These are phyloP conservation scores for Linnaemya vulpina DNA, from an alignment of 2,888 invertebrate genomes.

Conservation along the genomic window DNA sequence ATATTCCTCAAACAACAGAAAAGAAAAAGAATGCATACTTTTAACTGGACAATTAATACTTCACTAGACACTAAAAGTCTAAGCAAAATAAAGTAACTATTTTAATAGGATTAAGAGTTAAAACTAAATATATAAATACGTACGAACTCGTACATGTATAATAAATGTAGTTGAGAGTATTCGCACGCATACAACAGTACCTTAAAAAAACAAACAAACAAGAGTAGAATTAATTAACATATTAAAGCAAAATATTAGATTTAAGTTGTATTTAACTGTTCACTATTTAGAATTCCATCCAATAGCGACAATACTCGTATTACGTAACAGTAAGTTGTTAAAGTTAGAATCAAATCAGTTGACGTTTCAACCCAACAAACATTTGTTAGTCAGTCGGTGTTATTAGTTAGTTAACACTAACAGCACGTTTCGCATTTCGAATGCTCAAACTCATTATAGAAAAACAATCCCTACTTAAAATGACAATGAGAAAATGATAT, in stretches of 20 bases:
- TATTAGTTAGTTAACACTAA: not conserved
- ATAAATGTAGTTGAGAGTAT: not conserved
- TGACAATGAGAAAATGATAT: conserved; percentile 26
- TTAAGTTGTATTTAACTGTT: conserved; percentile 39
- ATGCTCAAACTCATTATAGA: conserved; percentile 1
- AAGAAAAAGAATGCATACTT: conserved; percentile 65
- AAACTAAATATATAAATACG: conserved; percentile 1
- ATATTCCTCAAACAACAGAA: not conserved
- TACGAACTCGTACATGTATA: not conserved
- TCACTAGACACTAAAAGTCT: not conserved
- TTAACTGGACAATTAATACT: conserved; percentile 19
- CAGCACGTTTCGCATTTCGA: not conserved
- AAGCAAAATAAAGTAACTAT: conserved; percentile 20
- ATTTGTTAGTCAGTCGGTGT: not conserved
- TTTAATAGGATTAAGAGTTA: conserved; percentile 24
- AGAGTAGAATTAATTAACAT: not conserved
- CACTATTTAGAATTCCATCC: conserved; percentile 60
- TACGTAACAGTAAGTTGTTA: conserved; percentile 40
- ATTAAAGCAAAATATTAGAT: conserved; percentile 3
- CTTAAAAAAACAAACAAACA: conserved; percentile 28
- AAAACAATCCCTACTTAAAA: not conserved
- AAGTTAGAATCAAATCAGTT: not conserved
- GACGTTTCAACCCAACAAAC: not conserved
- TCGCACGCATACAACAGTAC: conserved; percentile 28
- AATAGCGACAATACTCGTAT: conserved; percentile 56